Evolutionary conservation across 2,888 invertebrate species (phyloP).

Genomic region (Trichogramma dendrolimi): DNA sequence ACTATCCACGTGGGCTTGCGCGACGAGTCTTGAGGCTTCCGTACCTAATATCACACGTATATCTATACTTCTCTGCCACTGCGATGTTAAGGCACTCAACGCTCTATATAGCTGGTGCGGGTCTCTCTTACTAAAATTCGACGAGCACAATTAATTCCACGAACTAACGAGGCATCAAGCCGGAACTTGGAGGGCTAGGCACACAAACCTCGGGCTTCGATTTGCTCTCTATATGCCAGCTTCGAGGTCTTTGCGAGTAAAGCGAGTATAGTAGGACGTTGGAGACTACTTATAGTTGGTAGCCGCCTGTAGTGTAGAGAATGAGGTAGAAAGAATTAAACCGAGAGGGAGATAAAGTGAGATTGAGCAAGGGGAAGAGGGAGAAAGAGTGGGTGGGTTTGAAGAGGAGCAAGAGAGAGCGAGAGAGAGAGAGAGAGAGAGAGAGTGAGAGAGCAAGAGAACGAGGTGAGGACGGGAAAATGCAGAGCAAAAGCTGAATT

Average conservation of each 20-base stretch:
- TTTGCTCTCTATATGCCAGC: slow-evolving; percentile 17
- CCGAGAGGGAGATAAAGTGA: not conserved
- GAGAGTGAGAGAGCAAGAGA: not conserved
- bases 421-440: not conserved
- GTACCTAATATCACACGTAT: too few relatives aligned
- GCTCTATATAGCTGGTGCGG: too few relatives aligned
- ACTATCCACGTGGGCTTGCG: too few relatives aligned
- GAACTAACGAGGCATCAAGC: slow-evolving; percentile 38
- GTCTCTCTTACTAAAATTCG: slow-evolving; percentile 32
- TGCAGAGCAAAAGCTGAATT: slow-evolving; percentile 12
- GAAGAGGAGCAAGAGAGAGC: slow-evolving; percentile 7
- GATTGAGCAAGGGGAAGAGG: not conserved
- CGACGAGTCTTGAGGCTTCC: too few relatives aligned
- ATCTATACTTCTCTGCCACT: too few relatives aligned
- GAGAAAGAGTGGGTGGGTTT: not conserved
- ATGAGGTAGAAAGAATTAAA: slow-evolving; percentile 9
- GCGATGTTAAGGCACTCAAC: too few relatives aligned
- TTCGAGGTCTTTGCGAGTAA: slow-evolving; percentile 32
- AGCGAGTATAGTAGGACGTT: not conserved
- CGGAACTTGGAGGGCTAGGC: slow-evolving; percentile 37
- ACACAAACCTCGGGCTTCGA: slow-evolving; percentile 37
- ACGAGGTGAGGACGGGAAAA: not conserved
- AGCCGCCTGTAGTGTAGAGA: not conserved
- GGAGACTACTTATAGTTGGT: too few relatives aligned
- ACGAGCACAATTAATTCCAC: slow-evolving; percentile 38